Base-by-base conservation (phyloP, 2,113 vertebrate species). In the Rhinopomastus cyanomelas region DNA sequence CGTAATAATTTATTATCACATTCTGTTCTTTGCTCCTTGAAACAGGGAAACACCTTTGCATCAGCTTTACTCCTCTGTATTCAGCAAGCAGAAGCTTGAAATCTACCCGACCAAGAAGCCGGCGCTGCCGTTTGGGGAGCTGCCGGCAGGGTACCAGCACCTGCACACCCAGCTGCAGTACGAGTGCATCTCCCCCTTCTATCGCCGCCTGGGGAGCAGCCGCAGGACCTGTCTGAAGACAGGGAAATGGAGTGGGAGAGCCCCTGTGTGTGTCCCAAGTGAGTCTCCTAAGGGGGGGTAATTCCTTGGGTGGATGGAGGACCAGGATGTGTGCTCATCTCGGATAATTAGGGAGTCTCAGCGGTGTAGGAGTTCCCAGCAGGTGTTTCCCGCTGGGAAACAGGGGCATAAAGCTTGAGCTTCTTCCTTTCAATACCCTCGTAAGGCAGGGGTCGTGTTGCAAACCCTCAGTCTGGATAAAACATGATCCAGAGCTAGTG, bases 231-330 rank as follows among this genome's bases (percentile, higher is more conserved):
- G 99, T 93, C 97, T 99, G 55, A 98, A 98, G 96, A 99, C 98
- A 4, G 99, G 99, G 16, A 99, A 99, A 94, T 99, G 99, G 99
- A 99, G 99, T 44, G 99, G 99, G 34, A 98, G 98, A 66, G 98
- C 99, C 75, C 98, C 99, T 23, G 98, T 98, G 66, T 99, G 99
- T 76, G 96, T 98, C 85, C 99, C 99, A 94, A 98, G 99, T 99
- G 98, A 98, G 98, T 97, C 32, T 65, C 79, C 29, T 48, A 49
- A 25, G 29, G 30, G 20, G 64, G 79, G 64, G 79, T 78, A 42
- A 30, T 3, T 65, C n/a, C 48, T 65, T 64, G 27, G 19, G 30
- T 42, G 67, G 30, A 61, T 42, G 27, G 36, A 29, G 59, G 53
- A 85, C 79, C 19, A 64, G 23, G 46, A 67, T 69, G 32, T 64